Percentiles rank a stretch among this genome's conserved stretches.
These are phyloP conservation scores for Plodia interpunctella DNA, from an alignment of 1,140 invertebrate species.

Conservation along the genomic window DNA sequence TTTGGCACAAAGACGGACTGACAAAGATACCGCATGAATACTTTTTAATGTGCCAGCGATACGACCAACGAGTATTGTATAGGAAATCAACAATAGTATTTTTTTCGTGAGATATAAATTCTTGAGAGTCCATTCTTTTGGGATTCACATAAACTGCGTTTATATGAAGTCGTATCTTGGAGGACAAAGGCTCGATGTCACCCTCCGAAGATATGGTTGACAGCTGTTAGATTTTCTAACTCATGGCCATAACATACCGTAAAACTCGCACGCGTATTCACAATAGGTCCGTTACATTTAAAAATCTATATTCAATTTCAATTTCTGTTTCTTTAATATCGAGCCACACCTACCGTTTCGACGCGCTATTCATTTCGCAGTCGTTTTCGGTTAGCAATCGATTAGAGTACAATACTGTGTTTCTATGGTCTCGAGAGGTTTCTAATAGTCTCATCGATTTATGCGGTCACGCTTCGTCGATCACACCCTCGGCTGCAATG, in stretches of 20 bases:
- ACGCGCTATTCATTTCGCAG: conserved; percentile 34
- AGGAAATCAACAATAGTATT: conserved; percentile 49
- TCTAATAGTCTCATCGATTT: conserved; percentile 48
- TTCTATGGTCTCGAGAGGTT: conserved; percentile 46
- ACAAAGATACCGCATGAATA: conserved; percentile 71
- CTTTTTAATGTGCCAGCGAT: conserved; percentile 74
- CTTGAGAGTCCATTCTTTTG: conserved; percentile 63
- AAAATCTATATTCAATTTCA: conserved; percentile 44
- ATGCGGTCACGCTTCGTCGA: conserved; percentile 52
- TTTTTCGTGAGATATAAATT: conserved; percentile 58
- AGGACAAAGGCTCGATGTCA: conserved; percentile 57
- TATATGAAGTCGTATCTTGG: conserved; percentile 71
- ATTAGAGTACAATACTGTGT: conserved; percentile 37
- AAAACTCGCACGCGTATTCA: conserved; percentile 55
- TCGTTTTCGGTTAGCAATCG: conserved; percentile 33
- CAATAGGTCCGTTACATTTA: conserved; percentile 58
- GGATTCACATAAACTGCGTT: conserved; percentile 71
- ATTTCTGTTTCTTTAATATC: conserved; percentile 38
- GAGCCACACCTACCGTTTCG: conserved; percentile 57
- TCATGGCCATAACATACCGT: conserved; percentile 48
- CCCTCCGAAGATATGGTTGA: conserved; percentile 53
- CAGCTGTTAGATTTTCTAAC: conserved; percentile 61
- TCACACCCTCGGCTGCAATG: conserved; percentile 51
- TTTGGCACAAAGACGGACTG: conserved; percentile 49
- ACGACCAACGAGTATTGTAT: conserved; percentile 65